Base-by-base conservation (phyloP, 2,888 invertebrate genomes). In the Eupithecia subfuscata region DNA sequence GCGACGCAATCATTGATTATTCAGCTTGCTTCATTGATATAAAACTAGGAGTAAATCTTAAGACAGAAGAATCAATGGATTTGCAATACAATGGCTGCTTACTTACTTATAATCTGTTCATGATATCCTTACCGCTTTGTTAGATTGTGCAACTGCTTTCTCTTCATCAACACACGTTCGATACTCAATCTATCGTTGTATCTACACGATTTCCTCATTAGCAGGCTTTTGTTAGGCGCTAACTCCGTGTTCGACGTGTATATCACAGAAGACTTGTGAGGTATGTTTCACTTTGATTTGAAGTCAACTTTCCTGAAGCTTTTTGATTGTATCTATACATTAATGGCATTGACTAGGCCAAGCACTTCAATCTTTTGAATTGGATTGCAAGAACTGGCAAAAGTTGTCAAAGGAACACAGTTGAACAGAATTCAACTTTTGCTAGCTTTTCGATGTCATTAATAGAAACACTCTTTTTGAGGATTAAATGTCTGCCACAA, bases 171-270 rank as follows among this genome's bases (percentile, higher is more conserved):
- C 85, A 68, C 22, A 85, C 83, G 85, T 86, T 84, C 84, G 85
- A 86, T 86, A 84, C 86, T 87, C 87, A 82, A 88, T 89, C 85
- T 78, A 74, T 78, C 80, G 84, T 75, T 84, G 81, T 86, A 84
- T 85, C 82, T 88, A 92, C 93, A 93, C 89, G 91, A 91, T 90
- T 92, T 91, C 88, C 93, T 94, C 92, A 93, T 93, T 93, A 93
- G 88, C 84, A 84, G 80, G 89, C 92, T 92, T 93, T 94, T 94
- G 92, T 94, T 88, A 80, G 82, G 82, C 85, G 84, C 86, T 88
- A 81, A 83, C 34, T 64, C 67, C 78, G 80, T 81, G 82, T 82
- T 76, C 77, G 78, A 79, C 75, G 80, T 85, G 68, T 73, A 30
- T 73, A 65, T 37, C 37, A 37, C 68, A 73, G 68, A 68, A 25